Evolutionary conservation across 2,888 invertebrate genomes (phyloP).

Genomic region (Morpho achilles): DNA sequence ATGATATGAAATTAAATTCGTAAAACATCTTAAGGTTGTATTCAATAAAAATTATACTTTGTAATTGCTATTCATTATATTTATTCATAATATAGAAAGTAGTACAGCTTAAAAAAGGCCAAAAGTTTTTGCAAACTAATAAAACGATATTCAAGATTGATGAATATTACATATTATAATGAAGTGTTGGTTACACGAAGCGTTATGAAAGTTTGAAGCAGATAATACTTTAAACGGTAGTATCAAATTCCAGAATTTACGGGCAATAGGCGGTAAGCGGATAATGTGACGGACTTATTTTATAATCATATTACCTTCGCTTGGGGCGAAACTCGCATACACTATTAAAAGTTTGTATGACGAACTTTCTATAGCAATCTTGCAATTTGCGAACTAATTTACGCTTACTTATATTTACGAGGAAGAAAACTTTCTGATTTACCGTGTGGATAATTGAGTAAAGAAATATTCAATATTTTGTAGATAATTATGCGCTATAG

Average conservation of each 20-base stretch:
- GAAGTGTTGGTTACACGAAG: neutral
- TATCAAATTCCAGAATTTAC: constrained; percentile 20
- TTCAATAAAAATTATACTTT: too few relatives aligned
- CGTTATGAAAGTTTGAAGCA: constrained; percentile 1
- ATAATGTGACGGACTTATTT: constrained; percentile 20
- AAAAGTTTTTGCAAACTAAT: too few relatives aligned
- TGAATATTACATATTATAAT: too few relatives aligned
- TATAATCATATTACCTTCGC: constrained; percentile 17
- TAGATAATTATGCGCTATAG: too few relatives aligned
- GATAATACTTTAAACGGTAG: constrained; percentile 21
- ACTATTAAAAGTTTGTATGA: constrained; percentile 20
- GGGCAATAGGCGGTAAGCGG: constrained; percentile 22
- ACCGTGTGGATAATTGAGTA: neutral
- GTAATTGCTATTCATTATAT: too few relatives aligned
- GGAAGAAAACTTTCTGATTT: constrained; percentile 1
- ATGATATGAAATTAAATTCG: too few relatives aligned
- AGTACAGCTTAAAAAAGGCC: too few relatives aligned
- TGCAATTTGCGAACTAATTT: constrained; percentile 11
- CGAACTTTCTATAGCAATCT: constrained; percentile 15
- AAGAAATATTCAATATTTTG: too few relatives aligned
- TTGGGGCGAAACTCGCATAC: constrained; percentile 15
- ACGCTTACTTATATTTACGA: constrained; percentile 6
- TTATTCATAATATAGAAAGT: too few relatives aligned
- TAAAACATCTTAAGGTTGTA: too few relatives aligned
- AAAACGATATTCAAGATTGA: too few relatives aligned